These are phyloP conservation scores for Piaya cayana DNA, from an alignment of 2,113 vertebrate genomes.

Conservation along the genomic window DNA sequence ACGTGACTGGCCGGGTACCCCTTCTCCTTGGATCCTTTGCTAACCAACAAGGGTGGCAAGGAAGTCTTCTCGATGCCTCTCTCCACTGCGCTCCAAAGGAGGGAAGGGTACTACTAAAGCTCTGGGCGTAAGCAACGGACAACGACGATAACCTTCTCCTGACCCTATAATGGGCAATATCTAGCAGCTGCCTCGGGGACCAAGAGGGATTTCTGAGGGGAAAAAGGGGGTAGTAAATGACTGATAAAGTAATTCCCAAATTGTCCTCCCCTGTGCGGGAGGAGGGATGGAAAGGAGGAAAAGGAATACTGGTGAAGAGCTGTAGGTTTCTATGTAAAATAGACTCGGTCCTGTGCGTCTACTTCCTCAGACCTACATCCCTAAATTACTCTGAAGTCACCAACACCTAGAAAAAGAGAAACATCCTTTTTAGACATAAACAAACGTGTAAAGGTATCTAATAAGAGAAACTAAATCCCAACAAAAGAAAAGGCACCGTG, in stretches of 20 bases:
- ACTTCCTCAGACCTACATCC: conserved; percentile 2
- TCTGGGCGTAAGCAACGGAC: neutral
- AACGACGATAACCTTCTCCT: neutral
- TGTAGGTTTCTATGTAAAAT: neutral
- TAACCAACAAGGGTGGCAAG: neutral
- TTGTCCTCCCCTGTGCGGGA: neutral
- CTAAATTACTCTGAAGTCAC: conserved; percentile 41
- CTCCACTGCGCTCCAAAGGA: neutral
- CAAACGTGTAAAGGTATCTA: neutral
- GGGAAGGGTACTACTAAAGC: neutral
- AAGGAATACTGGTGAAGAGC: neutral
- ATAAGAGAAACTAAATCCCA: neutral
- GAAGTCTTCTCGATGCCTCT: conserved; percentile 6
- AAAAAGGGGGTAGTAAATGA: neutral
- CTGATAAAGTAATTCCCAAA: neutral
- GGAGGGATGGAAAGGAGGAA: neutral
- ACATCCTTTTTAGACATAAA: conserved; percentile 4
- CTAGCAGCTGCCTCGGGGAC: neutral
- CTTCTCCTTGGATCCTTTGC: neutral
- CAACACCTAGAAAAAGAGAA: conserved; percentile 35
- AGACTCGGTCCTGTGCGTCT: neutral
- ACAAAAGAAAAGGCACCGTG: neutral
- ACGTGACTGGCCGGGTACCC: neutral
- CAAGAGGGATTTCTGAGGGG: neutral
- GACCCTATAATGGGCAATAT: neutral